Conservation (phyloP, 2,888 invertebrate genomes). For the Aporophyla nigra region DNA sequence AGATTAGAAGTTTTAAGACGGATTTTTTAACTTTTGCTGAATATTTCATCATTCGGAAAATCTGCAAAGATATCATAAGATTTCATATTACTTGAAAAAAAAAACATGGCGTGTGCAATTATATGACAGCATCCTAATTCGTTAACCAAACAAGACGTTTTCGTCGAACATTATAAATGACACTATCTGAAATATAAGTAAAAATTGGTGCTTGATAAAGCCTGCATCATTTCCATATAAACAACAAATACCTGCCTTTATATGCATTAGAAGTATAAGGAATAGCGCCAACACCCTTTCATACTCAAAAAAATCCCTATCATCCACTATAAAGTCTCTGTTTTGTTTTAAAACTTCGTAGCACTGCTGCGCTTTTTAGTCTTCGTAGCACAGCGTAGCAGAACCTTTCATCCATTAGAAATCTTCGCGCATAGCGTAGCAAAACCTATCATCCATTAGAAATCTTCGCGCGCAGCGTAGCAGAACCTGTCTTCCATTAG, state of each 20-base stretch:
- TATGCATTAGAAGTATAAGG: not conserved
- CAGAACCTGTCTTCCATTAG: not conserved
- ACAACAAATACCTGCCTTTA: not conserved
- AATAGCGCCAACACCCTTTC: not conserved
- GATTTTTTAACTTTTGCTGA: not conserved
- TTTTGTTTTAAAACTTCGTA: not conserved
- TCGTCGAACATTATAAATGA: not conserved
- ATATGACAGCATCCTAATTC: not conserved
- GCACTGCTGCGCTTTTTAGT: too few species aligned
- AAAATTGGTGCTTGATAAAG: not conserved
- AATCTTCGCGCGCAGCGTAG: not conserved
- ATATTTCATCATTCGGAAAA: constrained; percentile 31
- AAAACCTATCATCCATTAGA: not conserved
- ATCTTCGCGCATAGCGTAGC: not conserved
- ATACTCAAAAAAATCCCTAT: not conserved
- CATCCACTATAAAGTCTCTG: not conserved
- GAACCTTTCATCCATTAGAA: not conserved
- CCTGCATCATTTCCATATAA: not conserved
- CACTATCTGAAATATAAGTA: not conserved
- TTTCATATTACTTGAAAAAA: not conserved
- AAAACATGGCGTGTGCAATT: not conserved
- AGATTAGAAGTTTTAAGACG: constrained; percentile 9
- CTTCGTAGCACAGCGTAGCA: too few species aligned
- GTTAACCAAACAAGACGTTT: not conserved
- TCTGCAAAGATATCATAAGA: constrained; percentile 1